Evolutionary conservation across 2,888 invertebrate genomes (phyloP), one percentile per base, ranked within the genome.

Genomic region (Caenorhabditis sulstoni): DNA sequence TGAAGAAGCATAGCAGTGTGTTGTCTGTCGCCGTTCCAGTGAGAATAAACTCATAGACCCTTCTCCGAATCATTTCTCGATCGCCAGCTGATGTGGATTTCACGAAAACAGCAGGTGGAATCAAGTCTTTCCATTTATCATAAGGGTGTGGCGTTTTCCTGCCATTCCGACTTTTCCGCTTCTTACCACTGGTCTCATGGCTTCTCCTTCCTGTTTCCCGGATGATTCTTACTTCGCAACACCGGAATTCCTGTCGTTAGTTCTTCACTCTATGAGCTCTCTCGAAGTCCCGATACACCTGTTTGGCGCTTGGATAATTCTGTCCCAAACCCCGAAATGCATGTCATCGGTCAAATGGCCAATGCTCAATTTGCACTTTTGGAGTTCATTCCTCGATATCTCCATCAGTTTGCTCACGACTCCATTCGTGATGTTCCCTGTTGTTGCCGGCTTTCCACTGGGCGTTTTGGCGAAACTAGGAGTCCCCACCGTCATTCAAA

Each of bases 341-440:
- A 65, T 65, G 65, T n/a, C 41, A 41, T 65, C 65, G 1, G 65
- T 65, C 1, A 65, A 65, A 18, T 65, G 65, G 65, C 53, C 65
- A 3, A 41, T 65, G 14, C 53, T 65, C 22, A 65, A 45, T 12
- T 29, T 65, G 4, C 65, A 65, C 14, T 9, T 65, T 14, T 65
- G 65, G 65, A 65, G 65, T 16, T 65, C 65, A n/a, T 44, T 65
- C 4, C 35, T 65, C 4, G 65, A 65, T 53, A 53, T 65, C 29
- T 65, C 52, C n/a, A 53, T 52, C 53, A 53, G 53, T 49, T 29
- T 49, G 45, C 49, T 65, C 29, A 53, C 65, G 7, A 65, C 53
- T 20, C 65, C 65, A 44, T 65, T 53, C 23, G 65, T 65, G 11
- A 39, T 35, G 23, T 65, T 65, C 29, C 65, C 65, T 0, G 44